Conservation (phyloP, 1,140 invertebrate species). For the Drosophila tropicalis region DNA sequence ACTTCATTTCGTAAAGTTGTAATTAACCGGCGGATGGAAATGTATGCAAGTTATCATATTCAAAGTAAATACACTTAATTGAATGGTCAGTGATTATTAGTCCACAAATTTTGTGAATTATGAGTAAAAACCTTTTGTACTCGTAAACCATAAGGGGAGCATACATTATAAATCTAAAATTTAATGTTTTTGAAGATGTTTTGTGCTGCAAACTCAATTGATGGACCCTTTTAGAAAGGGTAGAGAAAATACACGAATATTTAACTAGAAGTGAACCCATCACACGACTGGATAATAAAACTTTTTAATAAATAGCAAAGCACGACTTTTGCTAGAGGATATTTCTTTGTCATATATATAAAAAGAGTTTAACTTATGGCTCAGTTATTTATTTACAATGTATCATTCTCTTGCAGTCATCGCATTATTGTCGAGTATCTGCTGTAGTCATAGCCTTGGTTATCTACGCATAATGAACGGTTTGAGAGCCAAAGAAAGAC, state of each 20-base stretch:
- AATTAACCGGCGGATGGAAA: too few relatives aligned
- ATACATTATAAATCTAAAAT: too few relatives aligned
- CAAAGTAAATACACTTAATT: too few relatives aligned
- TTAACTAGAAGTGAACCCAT: constrained; percentile 34
- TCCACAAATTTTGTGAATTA: too few relatives aligned
- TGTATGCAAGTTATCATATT: too few relatives aligned
- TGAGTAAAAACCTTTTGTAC: too few relatives aligned
- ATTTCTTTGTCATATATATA: constrained; percentile 36
- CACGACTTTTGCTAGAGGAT: constrained; percentile 19
- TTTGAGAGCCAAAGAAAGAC: constrained; percentile 16
- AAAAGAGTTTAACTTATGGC: not conserved
- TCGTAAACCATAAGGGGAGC: too few relatives aligned
- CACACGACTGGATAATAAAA: constrained; percentile 36
- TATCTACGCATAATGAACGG: constrained; percentile 57
- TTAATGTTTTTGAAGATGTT: too few relatives aligned
- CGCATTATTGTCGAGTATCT: constrained; percentile 13
- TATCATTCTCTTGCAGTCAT: constrained; percentile 12
- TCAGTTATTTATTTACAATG: constrained; percentile 25
- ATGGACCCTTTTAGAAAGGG: not conserved
- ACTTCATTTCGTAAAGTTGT: too few relatives aligned
- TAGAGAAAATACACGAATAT: not conserved
- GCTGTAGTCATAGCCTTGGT: constrained; percentile 27
- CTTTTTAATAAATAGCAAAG: constrained; percentile 15
- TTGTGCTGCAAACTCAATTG: not conserved
- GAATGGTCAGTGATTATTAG: too few relatives aligned